These are phyloP conservation scores for Hydroisotoma schaefferi DNA, from an alignment of 2,888 invertebrate species.

Conservation along the genomic window DNA sequence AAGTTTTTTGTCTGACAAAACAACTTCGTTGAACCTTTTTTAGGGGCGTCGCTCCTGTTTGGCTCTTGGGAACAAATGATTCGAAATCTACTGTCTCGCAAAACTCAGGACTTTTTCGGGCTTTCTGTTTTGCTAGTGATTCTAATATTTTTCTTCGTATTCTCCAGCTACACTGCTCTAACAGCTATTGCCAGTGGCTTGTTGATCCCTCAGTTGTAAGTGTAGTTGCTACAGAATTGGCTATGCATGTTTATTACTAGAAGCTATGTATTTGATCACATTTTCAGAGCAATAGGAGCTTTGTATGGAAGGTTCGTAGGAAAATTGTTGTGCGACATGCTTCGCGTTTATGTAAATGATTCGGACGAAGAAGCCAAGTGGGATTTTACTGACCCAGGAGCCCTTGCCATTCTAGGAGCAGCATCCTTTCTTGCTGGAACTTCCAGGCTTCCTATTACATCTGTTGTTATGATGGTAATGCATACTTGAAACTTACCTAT, in stretches of 20 bases:
- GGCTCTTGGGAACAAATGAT: conserved; percentile 52
- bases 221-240: neutral
- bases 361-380: conserved; percentile 5
- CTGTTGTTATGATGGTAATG: conserved; percentile 22
- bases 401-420: conserved; percentile 16
- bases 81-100: conserved; percentile 52
- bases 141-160: conserved; percentile 11
- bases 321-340: conserved; percentile 7
- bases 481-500: neutral
- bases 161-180: conserved; percentile 13
- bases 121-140: neutral
- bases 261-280: neutral
- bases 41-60: conserved; percentile 43
- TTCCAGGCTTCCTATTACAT: conserved; percentile 22
- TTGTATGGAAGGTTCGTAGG: conserved; percentile 19
- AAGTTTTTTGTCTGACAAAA: neutral
- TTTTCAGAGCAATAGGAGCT: conserved; percentile 19
- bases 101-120: conserved; percentile 51
- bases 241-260: neutral
- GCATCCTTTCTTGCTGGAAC: conserved; percentile 24
- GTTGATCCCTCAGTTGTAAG: conserved; percentile 24
- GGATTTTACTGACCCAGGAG: conserved; percentile 21
- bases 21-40: neutral
- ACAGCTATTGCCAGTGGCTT: conserved; percentile 14
- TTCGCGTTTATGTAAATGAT: neutral